Conservation (phyloP, 2,113 vertebrate genomes). For the Tragelaphus strepsiceros region DNA sequence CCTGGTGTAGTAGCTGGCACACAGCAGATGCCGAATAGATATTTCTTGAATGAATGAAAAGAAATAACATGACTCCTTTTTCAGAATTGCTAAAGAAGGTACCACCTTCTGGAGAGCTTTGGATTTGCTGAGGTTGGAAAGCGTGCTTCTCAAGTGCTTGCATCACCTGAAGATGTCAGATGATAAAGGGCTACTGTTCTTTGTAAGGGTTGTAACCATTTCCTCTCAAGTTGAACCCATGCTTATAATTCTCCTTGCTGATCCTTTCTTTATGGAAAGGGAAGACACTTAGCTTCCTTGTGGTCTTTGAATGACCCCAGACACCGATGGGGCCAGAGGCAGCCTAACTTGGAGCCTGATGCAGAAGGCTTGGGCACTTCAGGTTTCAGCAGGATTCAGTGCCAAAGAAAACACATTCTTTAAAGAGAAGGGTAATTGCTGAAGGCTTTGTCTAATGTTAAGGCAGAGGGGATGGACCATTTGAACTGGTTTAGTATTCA, state of each 20-base stretch:
- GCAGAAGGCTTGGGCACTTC: slow-evolving; percentile 22
- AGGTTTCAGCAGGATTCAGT: not conserved
- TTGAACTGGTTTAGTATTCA: slow-evolving; percentile 73
- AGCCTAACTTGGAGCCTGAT: not conserved
- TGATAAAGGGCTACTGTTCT: not conserved
- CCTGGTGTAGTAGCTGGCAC: not conserved
- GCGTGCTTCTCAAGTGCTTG: not conserved
- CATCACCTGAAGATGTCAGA: not conserved
- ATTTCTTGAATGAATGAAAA: not conserved
- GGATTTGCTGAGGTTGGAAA: not conserved
- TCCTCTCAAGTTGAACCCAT: not conserved
- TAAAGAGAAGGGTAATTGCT: slow-evolving; percentile 76
- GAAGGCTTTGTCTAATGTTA: slow-evolving; percentile 74
- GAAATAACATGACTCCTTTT: not conserved
- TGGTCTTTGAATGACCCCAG: not conserved
- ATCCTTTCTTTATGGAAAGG: not conserved
- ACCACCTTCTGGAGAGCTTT: not conserved
- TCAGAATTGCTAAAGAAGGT: not conserved
- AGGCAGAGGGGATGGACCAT: slow-evolving; percentile 68
- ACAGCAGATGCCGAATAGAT: not conserved
- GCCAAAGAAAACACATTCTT: slow-evolving; percentile 77
- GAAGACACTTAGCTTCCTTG: not conserved
- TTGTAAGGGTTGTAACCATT: not conserved
- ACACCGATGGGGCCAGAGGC: fast-evolving
- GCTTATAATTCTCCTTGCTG: not conserved